phyloP scores from a whole-genome alignment of 1,140 invertebrate species.

The Chionoecetes opilio region DNA sequence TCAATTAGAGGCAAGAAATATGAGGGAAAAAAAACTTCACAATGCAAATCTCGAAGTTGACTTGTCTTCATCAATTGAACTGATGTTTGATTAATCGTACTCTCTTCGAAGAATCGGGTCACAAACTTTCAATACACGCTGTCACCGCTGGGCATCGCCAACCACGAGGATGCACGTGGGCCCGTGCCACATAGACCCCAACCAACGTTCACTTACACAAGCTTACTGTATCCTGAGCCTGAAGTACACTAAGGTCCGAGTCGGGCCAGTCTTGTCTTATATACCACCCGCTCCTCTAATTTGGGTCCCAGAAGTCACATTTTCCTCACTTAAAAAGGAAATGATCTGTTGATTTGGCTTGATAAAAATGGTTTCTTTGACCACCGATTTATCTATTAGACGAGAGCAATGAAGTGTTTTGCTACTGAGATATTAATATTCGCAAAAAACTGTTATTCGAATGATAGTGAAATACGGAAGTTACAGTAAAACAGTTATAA shows the following conservation, averaged over 20 bases:
- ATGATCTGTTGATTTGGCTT: neutral
- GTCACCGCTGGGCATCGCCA: neutral
- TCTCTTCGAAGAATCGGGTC: neutral
- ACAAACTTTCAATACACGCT: neutral
- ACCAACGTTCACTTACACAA: constrained; percentile 53
- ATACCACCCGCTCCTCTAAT: constrained; percentile 54
- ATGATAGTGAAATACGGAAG: neutral
- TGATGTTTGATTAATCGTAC: neutral
- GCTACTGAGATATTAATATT: neutral
- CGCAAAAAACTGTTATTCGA: neutral
- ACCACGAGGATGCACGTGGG: neutral
- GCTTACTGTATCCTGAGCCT: constrained; percentile 62
- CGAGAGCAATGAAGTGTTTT: neutral
- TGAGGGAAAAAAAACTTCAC: too few species aligned
- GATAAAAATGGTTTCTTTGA: neutral
- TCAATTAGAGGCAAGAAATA: too few species aligned
- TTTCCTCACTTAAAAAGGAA: constrained; percentile 30
- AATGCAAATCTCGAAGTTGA: neutral
- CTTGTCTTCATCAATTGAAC: neutral
- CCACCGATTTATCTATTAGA: neutral
- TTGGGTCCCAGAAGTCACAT: constrained; percentile 3
- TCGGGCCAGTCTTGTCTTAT: neutral
- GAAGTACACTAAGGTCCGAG: constrained; percentile 62
- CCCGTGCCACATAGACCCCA: neutral
- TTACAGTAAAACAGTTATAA: neutral